A percentile compares a stretch with the other conserved stretches of the same genome.
Evolutionary conservation across 2,113 vertebrate species (phyloP).

Genomic region (Notarius quadriscutis): DNA sequence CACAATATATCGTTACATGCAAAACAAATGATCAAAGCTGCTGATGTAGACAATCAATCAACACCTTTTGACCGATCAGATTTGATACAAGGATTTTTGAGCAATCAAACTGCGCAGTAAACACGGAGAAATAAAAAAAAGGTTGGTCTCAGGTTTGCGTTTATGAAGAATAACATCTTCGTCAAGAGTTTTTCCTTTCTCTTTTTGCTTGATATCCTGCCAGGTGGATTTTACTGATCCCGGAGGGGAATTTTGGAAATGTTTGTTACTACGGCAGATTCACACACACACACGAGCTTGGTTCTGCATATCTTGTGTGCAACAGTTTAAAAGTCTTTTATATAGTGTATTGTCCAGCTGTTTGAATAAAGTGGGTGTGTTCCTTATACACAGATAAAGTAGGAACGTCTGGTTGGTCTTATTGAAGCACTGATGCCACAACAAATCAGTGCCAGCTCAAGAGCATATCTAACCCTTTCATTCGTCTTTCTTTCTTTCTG

Average conservation of each 20-base stretch:
- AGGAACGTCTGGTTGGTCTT: neutral
- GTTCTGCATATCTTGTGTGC: neutral
- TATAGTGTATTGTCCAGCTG: neutral
- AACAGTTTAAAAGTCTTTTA: neutral
- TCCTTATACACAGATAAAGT: neutral
- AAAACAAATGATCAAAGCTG: neutral
- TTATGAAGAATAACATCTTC: neutral
- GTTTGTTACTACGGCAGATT: neutral
- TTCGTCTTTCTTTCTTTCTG: neutral
- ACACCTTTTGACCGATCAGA: neutral
- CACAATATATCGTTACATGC: no score
- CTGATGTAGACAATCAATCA: neutral
- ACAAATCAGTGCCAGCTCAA: neutral
- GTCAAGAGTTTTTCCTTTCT: neutral
- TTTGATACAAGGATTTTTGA: neutral
- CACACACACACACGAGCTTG: neutral
- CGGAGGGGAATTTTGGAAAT: neutral
- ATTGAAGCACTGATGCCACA: neutral
- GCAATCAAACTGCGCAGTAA: no score
- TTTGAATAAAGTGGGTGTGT: neutral
- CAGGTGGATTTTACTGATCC: neutral
- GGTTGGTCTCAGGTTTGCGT: neutral
- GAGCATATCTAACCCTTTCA: no score
- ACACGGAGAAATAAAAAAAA: neutral
- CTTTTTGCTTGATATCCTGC: neutral